Evolutionary conservation across 2,888 invertebrate genomes (phyloP), one percentile per base, ranked within the genome.

Genomic region (Syrista parreyssii): DNA sequence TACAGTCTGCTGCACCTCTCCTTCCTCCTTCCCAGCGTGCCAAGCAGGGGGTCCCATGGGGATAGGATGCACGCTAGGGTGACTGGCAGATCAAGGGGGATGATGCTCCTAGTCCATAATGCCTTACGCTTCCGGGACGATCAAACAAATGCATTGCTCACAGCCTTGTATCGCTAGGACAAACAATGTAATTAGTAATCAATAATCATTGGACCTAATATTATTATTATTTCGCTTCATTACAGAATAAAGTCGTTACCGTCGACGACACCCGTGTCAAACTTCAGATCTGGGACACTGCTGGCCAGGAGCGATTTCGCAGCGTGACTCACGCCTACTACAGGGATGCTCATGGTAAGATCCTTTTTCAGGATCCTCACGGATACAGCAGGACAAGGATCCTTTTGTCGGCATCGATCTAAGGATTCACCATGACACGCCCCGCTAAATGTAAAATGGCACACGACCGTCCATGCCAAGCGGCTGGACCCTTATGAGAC

Each of bases 251-350:
- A 93, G 94, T 97, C 88, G 96, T 97, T 68, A 93, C 94, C 73
- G 96, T 97, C 73, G 97, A 97, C 90, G 95, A 95, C 84, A 94
- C 95, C 79, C 96, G 96, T 91, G 97, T 98, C 80, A 99, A 98
- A 92, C 94, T 99, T 86, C 98, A 98, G 93, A 98, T 98, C 89
- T 98, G 98, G 98, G 98, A 98, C 93, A 98, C 98, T 3, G 98
- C 98, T 2, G 98, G 98, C 0, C 98, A 98, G 90, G 98, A 98
- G 92, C 94, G 98, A 88, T 98, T 98, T 91, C 95, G 98, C 82
- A 98, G 98, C 92, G 97, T 98, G 40, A 98, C 98, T 12, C 97
- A 97, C 89, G 97, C 98, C 12, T 98, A 98, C 91, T 98, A 98
- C 92, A 94, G 98, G 89, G 98, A 98, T 91, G 98, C 98, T 72